Evolutionary conservation across 2,888 invertebrate genomes (phyloP).

Genomic region (Resseliella maxima): DNA sequence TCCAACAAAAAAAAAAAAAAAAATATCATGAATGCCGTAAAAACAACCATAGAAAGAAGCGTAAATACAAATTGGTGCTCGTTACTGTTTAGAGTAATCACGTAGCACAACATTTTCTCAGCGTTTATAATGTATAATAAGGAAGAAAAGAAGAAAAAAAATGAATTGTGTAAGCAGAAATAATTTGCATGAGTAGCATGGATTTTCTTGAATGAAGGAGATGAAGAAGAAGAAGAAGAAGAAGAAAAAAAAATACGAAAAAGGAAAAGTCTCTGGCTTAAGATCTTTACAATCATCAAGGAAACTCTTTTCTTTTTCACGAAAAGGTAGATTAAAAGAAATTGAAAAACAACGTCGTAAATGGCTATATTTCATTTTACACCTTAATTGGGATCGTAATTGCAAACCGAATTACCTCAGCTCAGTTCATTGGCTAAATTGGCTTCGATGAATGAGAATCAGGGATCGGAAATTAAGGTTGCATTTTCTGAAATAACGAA

Average conservation of each 20-base stretch:
- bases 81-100: conserved; percentile 1
- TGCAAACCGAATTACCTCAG: not conserved
- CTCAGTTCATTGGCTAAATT: not conserved
- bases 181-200: conserved; percentile 13
- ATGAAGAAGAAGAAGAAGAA: not conserved
- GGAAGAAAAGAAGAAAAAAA: not conserved
- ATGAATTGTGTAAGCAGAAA: not conserved
- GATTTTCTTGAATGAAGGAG: not conserved
- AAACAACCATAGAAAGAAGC: not conserved
- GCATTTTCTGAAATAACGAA: too few relatives aligned
- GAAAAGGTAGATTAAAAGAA: not conserved
- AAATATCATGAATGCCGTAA: conserved; percentile 25
- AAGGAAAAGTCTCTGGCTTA: not conserved
- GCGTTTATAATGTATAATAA: not conserved
- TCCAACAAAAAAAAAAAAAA: not conserved
- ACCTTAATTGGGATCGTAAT: not conserved
- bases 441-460: not conserved
- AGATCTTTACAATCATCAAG: not conserved
- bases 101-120: not conserved
- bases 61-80: conserved; percentile 35
- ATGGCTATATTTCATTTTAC: not conserved
- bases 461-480: not conserved
- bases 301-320: not conserved
- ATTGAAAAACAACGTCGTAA: not conserved
- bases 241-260: not conserved